These are phyloP conservation scores for Spisula solida DNA, from an alignment of 2,888 invertebrate genomes.

Conservation along the genomic window DNA sequence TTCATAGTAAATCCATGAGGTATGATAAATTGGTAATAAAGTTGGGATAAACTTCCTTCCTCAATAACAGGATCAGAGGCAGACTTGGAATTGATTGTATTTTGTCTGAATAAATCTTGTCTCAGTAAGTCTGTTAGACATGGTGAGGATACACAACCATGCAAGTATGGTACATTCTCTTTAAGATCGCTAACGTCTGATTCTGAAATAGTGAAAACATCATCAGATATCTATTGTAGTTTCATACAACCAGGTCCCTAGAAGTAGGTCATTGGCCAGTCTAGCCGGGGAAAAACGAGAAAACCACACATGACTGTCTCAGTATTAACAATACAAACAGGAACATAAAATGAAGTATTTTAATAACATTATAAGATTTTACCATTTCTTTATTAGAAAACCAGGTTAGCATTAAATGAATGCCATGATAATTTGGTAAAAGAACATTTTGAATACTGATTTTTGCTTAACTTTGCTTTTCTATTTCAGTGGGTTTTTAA, in stretches of 20 bases:
- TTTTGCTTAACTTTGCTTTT: no score
- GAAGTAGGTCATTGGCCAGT: no score
- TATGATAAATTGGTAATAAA: conserved; percentile 54
- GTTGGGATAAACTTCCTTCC: conserved; percentile 51
- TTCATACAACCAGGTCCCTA: background rate
- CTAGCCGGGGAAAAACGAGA: no score
- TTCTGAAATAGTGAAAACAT: background rate
- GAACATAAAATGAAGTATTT: no score
- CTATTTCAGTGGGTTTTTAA: no score
- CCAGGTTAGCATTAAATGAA: no score
- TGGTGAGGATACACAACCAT: conserved; percentile 75
- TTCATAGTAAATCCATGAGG: conserved; percentile 50
- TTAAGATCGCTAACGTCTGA: background rate
- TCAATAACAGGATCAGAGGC: conserved; percentile 51
- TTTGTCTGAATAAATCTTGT: conserved; percentile 71
- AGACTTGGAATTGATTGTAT: conserved; percentile 52
- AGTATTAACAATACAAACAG: no score
- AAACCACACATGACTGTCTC: no score
- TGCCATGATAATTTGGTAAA: no score
- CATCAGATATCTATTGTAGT: background rate
- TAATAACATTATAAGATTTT: no score
- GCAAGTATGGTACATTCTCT: background rate
- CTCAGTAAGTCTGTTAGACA: conserved; percentile 75
- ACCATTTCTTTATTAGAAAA: no score
- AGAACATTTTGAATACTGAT: no score